phyloP scores from a whole-genome alignment of 2,888 invertebrate species.

The Ctenicera cuprea region DNA sequence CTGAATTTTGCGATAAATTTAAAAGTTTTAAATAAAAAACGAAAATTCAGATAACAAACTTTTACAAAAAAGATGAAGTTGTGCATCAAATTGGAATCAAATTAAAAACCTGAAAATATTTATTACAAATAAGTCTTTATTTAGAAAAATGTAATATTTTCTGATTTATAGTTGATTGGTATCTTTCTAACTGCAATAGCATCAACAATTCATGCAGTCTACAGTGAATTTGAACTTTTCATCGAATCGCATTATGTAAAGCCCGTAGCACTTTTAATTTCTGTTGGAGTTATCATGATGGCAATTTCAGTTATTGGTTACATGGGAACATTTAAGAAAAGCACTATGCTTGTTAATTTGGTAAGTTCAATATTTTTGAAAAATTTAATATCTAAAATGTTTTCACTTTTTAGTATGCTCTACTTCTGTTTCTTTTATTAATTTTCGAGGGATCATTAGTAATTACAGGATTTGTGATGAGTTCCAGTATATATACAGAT shows the following conservation, averaged over 20 bases:
- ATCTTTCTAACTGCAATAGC: not conserved
- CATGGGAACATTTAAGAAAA: not conserved
- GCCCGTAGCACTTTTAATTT: not conserved
- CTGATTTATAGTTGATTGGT: slow-evolving; percentile 17
- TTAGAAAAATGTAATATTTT: too few species aligned
- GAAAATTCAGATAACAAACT: too few species aligned
- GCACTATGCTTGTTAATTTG: not conserved
- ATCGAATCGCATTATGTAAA: not conserved
- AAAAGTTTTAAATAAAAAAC: too few species aligned
- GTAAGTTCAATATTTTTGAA: not conserved
- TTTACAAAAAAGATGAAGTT: too few species aligned
- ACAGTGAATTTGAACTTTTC: slow-evolving; percentile 12
- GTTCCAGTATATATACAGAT: not conserved
- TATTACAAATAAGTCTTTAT: too few species aligned
- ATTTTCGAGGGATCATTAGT: not conserved
- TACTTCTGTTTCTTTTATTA: not conserved
- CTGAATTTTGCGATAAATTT: too few species aligned
- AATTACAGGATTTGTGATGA: not conserved
- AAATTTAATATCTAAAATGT: not conserved
- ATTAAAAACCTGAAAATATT: too few species aligned
- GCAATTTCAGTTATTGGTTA: not conserved
- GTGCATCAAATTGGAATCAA: too few species aligned
- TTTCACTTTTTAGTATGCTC: slow-evolving; percentile 6
- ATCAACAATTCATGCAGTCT: not conserved
- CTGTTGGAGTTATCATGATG: not conserved